phyloP scores from a whole-genome alignment of 2,113 vertebrate species.

The Empidonax alnorum region DNA sequence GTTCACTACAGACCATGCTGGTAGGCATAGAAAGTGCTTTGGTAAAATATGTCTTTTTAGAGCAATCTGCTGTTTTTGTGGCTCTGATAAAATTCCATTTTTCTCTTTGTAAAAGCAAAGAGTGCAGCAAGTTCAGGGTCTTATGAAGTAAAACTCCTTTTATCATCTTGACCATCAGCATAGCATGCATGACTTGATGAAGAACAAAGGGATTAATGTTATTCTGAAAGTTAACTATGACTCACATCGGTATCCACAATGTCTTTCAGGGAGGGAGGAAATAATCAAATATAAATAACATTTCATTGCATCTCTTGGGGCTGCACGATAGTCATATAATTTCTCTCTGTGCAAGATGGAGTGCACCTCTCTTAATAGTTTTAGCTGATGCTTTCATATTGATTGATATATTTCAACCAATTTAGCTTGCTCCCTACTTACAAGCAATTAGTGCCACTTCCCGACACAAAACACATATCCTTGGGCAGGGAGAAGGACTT shows the following conservation, averaged over 20 bases:
- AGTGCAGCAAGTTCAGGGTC: conserved; percentile 19
- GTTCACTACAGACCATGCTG: neutral
- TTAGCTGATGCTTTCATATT: conserved; percentile 20
- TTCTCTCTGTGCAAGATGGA: neutral
- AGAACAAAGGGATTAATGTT: conserved; percentile 38
- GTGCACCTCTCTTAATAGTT: neutral
- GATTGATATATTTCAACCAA: conserved; percentile 51
- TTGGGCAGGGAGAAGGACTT: neutral
- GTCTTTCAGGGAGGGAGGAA: neutral
- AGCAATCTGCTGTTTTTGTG: conserved; percentile 5
- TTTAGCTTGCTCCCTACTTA: conserved; percentile 37
- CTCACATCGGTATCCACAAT: neutral
- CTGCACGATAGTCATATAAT: neutral
- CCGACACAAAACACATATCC: neutral
- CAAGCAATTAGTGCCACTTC: conserved; percentile 51
- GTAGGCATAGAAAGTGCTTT: conserved; percentile 4
- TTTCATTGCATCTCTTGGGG: conserved; percentile 17
- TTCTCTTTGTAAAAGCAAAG: neutral
- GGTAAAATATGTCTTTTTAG: conserved; percentile 13
- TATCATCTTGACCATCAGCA: neutral
- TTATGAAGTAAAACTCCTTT: conserved; percentile 29
- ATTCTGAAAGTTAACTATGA: conserved; percentile 39
- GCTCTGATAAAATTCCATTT: conserved; percentile 6
- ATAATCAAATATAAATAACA: conserved; percentile 30
- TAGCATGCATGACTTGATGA: neutral